phyloP scores from a whole-genome alignment of 1,140 invertebrate species.

The Tribolium castaneum region DNA sequence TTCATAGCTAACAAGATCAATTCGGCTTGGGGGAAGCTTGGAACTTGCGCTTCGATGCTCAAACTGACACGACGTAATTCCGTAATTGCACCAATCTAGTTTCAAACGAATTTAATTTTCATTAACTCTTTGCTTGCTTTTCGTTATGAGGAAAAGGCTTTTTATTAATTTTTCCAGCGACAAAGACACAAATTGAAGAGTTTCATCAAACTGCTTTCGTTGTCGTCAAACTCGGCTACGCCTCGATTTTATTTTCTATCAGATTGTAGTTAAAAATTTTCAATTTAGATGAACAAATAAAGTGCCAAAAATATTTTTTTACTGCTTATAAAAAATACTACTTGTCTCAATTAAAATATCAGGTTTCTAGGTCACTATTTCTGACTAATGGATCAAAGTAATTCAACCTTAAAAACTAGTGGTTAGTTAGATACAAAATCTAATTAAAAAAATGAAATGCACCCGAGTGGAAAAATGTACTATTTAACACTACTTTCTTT shows the following conservation, averaged over 20 bases:
- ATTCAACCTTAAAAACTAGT: too few relatives aligned
- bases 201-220: constrained; percentile 36
- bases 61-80: constrained; percentile 41
- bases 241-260: not conserved
- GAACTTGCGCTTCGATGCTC: constrained; percentile 46
- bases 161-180: not conserved
- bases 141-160: constrained; percentile 9
- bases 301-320: too few relatives aligned
- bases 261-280: too few relatives aligned
- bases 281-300: too few relatives aligned
- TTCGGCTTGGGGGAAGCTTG: constrained; percentile 43
- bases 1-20: constrained; percentile 62
- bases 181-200: not conserved
- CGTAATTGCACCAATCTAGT: constrained; percentile 46
- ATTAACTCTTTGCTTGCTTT: not conserved
- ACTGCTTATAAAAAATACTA: too few relatives aligned
- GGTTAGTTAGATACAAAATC: too few relatives aligned
- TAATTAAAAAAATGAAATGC: too few relatives aligned
- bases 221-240: constrained; percentile 57
- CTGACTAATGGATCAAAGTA: too few relatives aligned
- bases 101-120: constrained; percentile 20
- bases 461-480: too few relatives aligned
- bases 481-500: too few relatives aligned
- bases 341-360: too few relatives aligned
- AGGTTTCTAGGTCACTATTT: too few relatives aligned